A percentile compares a stretch with the other conserved stretches of the same genome.
These are phyloP conservation scores for Minunthozetes semirufus DNA, from an alignment of 2,888 invertebrate genomes.

Conservation along the genomic window DNA sequence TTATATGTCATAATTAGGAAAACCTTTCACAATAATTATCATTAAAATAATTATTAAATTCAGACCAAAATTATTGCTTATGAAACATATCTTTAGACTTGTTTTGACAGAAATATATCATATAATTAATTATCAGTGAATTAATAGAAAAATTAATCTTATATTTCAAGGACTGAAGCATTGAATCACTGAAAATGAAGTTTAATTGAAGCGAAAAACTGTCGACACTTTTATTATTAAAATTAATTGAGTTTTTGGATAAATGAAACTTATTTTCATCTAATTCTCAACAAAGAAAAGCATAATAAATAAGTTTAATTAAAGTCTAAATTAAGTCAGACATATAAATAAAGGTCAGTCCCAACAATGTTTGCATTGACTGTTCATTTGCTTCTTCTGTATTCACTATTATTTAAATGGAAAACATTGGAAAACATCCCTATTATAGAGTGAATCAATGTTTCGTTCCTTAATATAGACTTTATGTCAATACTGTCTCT, in stretches of 20 bases:
- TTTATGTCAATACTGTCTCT: no score
- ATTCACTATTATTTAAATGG: not conserved
- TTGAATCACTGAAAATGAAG: not conserved
- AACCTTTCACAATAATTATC: no score
- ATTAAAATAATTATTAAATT: no score
- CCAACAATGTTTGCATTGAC: not conserved
- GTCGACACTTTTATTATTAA: not conserved
- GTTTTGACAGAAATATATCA: no score
- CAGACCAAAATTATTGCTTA: no score
- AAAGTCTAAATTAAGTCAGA: not conserved
- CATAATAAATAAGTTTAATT: constrained; percentile 11
- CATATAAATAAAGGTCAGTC: not conserved
- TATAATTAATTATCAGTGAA: no score
- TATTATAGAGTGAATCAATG: no score
- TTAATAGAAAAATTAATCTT: not conserved
- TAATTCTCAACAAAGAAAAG: not conserved
- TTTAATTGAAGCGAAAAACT: not conserved
- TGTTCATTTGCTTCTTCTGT: not conserved
- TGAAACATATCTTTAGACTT: no score
- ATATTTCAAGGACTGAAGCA: not conserved
- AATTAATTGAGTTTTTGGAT: not conserved
- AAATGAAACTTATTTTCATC: not conserved
- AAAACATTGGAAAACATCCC: no score
- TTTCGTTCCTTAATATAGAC: no score
- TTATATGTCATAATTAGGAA: no score